These are phyloP conservation scores for Lithophane ornitopus DNA, from an alignment of 2,888 invertebrate genomes.

Conservation along the genomic window DNA sequence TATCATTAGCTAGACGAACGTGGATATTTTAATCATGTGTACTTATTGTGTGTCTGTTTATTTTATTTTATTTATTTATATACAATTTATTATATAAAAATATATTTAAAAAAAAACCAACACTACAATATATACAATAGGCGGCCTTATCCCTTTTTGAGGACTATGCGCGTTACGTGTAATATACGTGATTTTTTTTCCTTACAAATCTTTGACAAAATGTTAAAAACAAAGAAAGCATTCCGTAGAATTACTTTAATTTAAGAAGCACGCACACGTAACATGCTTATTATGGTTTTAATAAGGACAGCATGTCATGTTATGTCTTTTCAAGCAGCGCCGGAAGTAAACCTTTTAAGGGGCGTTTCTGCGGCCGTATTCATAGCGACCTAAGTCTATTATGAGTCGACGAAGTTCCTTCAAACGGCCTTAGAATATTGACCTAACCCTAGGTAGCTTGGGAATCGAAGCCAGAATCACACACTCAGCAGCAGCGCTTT, in stretches of 20 bases:
- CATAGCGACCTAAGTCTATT: background rate
- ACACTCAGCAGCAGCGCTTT: background rate
- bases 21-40: too few relatives aligned
- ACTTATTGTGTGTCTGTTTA: too few relatives aligned
- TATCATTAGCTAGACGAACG: too few relatives aligned
- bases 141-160: too few relatives aligned
- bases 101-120: too few relatives aligned
- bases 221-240: background rate
- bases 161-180: too few relatives aligned
- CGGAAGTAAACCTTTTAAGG: background rate
- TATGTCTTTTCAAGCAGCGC: background rate
- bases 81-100: too few relatives aligned
- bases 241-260: background rate
- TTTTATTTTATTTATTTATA: too few relatives aligned
- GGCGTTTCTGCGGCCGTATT: background rate
- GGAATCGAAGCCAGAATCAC: conserved; percentile 5
- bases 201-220: background rate
- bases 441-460: background rate
- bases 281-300: background rate
- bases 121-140: too few relatives aligned
- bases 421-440: background rate
- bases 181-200: background rate
- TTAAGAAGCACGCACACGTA: background rate
- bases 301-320: background rate
- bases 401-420: background rate